phyloP scores from a whole-genome alignment of 2,797 vertebrate species.

The Uromys caudimaculatus region DNA sequence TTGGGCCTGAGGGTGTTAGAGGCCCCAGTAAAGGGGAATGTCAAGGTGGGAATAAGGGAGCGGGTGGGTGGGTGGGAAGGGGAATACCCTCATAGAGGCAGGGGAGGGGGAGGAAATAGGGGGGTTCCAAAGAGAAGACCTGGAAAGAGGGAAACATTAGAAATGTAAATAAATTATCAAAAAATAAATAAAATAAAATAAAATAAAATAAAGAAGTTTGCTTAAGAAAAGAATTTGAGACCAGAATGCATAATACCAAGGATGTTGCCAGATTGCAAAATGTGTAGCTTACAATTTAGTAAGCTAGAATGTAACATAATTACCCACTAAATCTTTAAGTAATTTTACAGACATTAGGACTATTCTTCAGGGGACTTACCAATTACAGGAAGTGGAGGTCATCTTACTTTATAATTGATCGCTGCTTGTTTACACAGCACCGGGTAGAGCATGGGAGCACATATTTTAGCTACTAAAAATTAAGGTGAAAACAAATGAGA shows the following conservation, averaged over 20 bases:
- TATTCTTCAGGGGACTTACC: not conserved
- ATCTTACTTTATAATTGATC: not conserved
- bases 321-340: not conserved
- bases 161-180: too few relatives aligned
- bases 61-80: too few relatives aligned
- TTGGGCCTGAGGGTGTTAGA: too few relatives aligned
- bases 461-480: conserved; percentile 32
- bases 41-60: too few relatives aligned
- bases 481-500: not conserved
- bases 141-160: too few relatives aligned
- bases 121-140: too few relatives aligned
- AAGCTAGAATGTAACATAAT: not conserved
- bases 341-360: not conserved
- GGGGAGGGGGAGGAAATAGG: too few relatives aligned
- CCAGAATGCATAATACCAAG: not conserved
- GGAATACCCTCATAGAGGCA: too few relatives aligned
- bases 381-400: not conserved
- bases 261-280: not conserved
- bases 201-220: too few relatives aligned
- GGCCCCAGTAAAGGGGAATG: too few relatives aligned
- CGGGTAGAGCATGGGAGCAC: not conserved
- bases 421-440: not conserved
- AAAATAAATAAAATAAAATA: too few relatives aligned
- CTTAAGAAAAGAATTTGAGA: not conserved
- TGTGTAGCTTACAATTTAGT: not conserved